These are phyloP conservation scores for Frankliniella fusca DNA, from an alignment of 2,888 invertebrate genomes.

Conservation along the genomic window DNA sequence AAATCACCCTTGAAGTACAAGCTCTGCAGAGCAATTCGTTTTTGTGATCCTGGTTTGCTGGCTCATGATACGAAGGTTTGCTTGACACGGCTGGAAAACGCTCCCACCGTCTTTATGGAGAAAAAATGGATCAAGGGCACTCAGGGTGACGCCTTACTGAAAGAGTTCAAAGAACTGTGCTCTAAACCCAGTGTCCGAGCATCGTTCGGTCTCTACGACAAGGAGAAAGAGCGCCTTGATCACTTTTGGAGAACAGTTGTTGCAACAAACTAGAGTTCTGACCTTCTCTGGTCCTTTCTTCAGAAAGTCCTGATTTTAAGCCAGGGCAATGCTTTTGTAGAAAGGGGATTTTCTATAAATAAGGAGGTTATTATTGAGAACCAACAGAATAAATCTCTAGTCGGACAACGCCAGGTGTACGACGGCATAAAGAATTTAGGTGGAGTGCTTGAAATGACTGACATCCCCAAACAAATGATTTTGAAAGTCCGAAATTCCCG, in stretches of 20 bases:
- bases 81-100: neutral
- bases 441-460: constrained; percentile 35
- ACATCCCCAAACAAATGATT: constrained; percentile 37
- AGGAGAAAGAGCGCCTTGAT: neutral
- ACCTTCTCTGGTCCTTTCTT: constrained; percentile 27
- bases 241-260: neutral
- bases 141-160: neutral
- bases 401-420: constrained; percentile 38
- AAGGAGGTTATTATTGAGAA: constrained; percentile 39
- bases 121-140: neutral
- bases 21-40: neutral
- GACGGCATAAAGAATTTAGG: constrained; percentile 36
- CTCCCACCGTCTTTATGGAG: neutral
- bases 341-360: constrained; percentile 40
- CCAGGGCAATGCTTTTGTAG: constrained; percentile 39
- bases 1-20: neutral
- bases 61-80: neutral
- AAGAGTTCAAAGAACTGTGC: neutral
- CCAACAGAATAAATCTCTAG: constrained; percentile 36
- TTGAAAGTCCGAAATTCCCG: constrained; percentile 36
- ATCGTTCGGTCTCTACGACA: neutral
- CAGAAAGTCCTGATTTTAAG: constrained; percentile 37
- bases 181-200: neutral
- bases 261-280: neutral
- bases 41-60: neutral